These are phyloP conservation scores for Alcis repandata DNA, from an alignment of 2,888 invertebrate genomes.

Conservation along the genomic window DNA sequence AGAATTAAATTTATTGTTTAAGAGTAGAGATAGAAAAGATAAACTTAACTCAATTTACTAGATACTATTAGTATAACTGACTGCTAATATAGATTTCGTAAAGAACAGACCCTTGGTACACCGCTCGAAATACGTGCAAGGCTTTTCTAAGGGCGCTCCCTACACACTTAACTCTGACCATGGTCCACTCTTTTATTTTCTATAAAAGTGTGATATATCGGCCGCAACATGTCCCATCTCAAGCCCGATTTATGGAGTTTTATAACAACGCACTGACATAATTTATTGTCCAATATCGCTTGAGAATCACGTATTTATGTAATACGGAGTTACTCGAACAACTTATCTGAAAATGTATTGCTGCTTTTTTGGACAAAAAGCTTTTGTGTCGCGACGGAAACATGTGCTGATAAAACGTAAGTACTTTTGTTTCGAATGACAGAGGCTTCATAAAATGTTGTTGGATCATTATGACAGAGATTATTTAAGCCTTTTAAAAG, in stretches of 20 bases:
- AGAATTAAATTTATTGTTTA: too few relatives aligned
- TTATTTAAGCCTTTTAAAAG: too few relatives aligned
- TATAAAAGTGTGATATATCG: conserved; percentile 32
- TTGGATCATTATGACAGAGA: neutral
- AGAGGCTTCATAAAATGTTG: neutral
- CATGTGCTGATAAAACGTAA: neutral
- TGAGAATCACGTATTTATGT: conserved; percentile 28
- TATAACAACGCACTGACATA: conserved; percentile 40
- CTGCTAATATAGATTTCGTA: neutral
- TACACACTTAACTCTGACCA: conserved; percentile 10
- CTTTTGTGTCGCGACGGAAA: neutral
- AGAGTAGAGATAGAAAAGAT: too few relatives aligned
- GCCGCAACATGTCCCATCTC: conserved; percentile 25
- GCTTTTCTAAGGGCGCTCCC: neutral
- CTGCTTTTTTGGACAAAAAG: conserved; percentile 10
- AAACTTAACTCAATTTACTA: too few relatives aligned
- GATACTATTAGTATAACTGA: too few relatives aligned
- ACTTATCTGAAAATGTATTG: conserved; percentile 24
- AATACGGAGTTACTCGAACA: conserved; percentile 9
- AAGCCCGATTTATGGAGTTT: conserved; percentile 42
- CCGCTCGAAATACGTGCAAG: neutral
- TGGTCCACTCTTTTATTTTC: conserved; percentile 14
- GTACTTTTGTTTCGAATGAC: conserved; percentile 15
- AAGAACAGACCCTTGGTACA: neutral
- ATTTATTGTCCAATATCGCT: conserved; percentile 45